Conservation (phyloP, 2,113 vertebrate genomes). For the Acanthisitta chloris region DNA sequence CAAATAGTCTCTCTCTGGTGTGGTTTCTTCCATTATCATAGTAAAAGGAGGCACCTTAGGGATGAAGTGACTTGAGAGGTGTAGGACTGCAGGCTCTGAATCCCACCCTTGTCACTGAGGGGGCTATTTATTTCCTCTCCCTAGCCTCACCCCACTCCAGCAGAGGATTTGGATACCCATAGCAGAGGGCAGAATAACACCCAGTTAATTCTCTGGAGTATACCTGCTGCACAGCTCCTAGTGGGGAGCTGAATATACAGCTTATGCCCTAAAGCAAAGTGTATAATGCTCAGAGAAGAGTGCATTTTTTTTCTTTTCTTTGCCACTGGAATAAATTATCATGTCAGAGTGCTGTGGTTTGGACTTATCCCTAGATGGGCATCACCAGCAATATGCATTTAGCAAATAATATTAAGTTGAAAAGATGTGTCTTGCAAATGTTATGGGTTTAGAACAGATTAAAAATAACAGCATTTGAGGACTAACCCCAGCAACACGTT, state of each 20-base stretch:
- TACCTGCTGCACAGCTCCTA: neutral
- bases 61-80: neutral
- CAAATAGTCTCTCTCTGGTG: neutral
- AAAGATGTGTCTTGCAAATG: neutral
- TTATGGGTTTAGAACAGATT: neutral
- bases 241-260: neutral
- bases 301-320: neutral
- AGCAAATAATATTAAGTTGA: neutral
- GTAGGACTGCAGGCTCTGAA: neutral
- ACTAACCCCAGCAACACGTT: neutral
- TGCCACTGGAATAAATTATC: conserved; percentile 26
- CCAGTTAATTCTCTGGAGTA: neutral
- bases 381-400: neutral
- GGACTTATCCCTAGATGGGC: neutral
- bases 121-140: neutral
- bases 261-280: conserved; percentile 26
- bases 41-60: neutral
- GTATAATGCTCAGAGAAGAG: conserved; percentile 14
- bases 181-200: neutral
- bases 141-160: neutral
- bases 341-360: neutral
- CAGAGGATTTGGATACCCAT: neutral
- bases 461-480: neutral
- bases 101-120: neutral
- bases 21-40: neutral